Conservation (phyloP, 2,797 vertebrate species). For the Gymnoscopelus braueri region DNA sequence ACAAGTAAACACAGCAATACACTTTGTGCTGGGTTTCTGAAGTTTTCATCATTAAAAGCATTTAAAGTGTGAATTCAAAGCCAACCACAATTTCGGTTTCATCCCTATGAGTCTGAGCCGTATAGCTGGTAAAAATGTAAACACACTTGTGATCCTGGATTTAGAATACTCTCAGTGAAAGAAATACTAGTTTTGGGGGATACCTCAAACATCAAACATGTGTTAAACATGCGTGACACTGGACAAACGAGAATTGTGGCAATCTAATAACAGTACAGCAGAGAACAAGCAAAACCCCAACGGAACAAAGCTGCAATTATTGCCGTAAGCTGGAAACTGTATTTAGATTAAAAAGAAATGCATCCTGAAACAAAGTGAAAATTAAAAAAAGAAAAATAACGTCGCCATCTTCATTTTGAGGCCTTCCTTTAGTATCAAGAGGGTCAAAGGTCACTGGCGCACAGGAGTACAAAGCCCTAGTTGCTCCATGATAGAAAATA, state of each 20-base stretch:
- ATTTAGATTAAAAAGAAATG: constrained; percentile 2
- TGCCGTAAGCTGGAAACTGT: not conserved
- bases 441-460: constrained; percentile 54
- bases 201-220: constrained; percentile 18
- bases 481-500: constrained; percentile 67
- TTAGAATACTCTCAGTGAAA: constrained; percentile 19
- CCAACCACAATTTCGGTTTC: too few species aligned
- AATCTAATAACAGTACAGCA: constrained; percentile 1
- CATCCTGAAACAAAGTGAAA: not conserved
- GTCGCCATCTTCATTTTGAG: constrained; percentile 38
- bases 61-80: too few species aligned
- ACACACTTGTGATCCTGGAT: constrained; percentile 51
- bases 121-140: too few species aligned
- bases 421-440: constrained; percentile 39
- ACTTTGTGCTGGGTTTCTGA: too few species aligned
- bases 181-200: constrained; percentile 31
- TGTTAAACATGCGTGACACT: constrained; percentile 2
- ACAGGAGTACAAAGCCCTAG: constrained; percentile 53
- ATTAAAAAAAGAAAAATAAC: constrained; percentile 29
- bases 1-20: too few species aligned
- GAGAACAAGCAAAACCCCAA: constrained; percentile 28
- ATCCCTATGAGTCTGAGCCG: too few species aligned
- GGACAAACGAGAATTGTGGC: constrained; percentile 5
- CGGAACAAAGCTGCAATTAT: not conserved
- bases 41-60: too few species aligned